Evolutionary conservation across 2,888 invertebrate genomes (phyloP), one percentile per base, ranked within the genome.

Genomic region (Cybosia mesomella): DNA sequence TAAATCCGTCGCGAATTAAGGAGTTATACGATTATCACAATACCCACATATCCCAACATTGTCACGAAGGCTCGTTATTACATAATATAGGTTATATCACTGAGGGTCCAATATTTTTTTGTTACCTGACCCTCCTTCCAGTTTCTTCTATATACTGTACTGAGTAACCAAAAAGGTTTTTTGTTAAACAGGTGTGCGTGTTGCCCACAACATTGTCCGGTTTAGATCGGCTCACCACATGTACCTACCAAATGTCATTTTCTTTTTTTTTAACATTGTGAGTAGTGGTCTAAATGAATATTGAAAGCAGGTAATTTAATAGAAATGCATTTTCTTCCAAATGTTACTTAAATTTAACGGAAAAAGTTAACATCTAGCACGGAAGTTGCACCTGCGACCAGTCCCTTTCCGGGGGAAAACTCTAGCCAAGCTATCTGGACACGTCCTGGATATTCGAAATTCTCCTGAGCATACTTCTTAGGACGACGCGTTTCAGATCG

Each of bases 121-220:
- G 72, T 75, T 80, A 73, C 70, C 66, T 70, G 68, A 61, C 64
- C 67, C 49, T 69, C 28, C 7, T 34, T 34, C 60, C 69, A 60
- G 60, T 67, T 75, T 75, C 70, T 70, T 77, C 72, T 81, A 74
- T 77, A 69, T 74, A 65, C 62, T 39, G 69, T 66, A 64, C 66
- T 57, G 69, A 65, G 67, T 69, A 69, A 79, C 67, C 75, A 75
- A 83, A 83, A 83, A 77, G 78, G 77, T 77, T 82, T 79, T 76
- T 76, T 72, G 76, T 72, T 70, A 73, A 65, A 75, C 82, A 84
- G 83, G 83, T 83, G 83, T 74, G 81, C 80, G 81, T 81, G 77
- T 76, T 71, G 64, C 60, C 74, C 71, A 68, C 76, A 67, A 74
- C 69, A 77, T 77, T 80, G 83, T 83, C 81, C 83, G 72, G 77